Evolutionary conservation across 1,140 invertebrate genomes (phyloP).

Genomic region (Chlorops oryzae): DNA sequence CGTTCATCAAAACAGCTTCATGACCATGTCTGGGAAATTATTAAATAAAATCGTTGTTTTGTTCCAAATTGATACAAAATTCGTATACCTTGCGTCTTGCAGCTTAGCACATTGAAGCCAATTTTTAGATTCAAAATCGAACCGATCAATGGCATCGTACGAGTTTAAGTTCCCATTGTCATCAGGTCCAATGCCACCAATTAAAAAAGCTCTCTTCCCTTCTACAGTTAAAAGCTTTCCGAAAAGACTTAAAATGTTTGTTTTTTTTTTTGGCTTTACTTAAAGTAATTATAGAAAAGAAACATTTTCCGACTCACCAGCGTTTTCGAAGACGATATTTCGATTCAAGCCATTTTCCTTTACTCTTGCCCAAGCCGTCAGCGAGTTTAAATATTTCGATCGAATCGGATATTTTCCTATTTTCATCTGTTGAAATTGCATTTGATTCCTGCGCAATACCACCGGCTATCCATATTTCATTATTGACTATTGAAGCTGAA

Average conservation of each 20-base stretch:
- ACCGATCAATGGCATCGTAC: no score
- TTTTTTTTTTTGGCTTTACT: no score
- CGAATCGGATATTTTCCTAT: conserved; percentile 15
- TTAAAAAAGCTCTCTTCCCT: conserved; percentile 3
- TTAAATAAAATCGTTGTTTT: not conserved
- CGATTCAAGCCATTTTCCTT: conserved; percentile 1
- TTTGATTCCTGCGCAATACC: conserved; percentile 9
- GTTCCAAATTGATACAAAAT: not conserved
- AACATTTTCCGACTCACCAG: not conserved
- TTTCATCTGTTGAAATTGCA: conserved; percentile 7
- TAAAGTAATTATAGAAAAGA: no score
- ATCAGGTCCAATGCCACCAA: no score
- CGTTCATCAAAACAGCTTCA: conserved; percentile 9
- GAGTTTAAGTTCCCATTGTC: no score
- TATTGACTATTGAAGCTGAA: conserved; percentile 14
- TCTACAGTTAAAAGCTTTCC: conserved; percentile 13
- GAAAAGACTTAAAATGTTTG: conserved; percentile 12
- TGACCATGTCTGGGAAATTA: conserved; percentile 10
- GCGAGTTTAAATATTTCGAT: conserved; percentile 8
- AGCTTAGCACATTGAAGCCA: conserved; percentile 11
- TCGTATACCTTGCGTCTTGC: conserved; percentile 10
- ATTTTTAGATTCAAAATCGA: no score
- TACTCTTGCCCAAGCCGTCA: not conserved
- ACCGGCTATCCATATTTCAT: conserved; percentile 19
- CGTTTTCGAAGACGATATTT: not conserved